Conservation (phyloP, 2,113 vertebrate genomes). For the Marmota flaviventris region DNA sequence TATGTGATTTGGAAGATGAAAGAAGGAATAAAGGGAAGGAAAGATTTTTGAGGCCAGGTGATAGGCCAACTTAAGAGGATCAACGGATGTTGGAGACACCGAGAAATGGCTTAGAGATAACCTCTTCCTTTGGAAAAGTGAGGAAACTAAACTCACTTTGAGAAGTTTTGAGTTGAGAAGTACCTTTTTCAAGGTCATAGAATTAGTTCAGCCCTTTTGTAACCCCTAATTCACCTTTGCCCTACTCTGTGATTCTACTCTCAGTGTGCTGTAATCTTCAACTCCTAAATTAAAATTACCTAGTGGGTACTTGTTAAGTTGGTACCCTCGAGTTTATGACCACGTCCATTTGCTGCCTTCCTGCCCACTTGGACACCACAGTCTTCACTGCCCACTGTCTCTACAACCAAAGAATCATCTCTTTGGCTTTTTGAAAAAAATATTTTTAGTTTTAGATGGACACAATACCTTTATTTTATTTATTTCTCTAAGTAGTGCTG, state of each 20-base stretch:
- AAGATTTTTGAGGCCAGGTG: background rate
- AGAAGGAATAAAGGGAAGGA: background rate
- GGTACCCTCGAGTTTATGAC: background rate
- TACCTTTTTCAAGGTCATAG: background rate
- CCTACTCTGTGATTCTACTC: background rate
- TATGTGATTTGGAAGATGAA: background rate
- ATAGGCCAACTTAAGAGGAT: background rate
- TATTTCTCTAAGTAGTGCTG: too few relatives aligned
- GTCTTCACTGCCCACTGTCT: background rate
- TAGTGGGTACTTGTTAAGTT: background rate
- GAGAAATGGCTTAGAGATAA: background rate
- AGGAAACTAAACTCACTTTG: background rate
- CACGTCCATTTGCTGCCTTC: background rate
- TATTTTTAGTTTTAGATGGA: too few relatives aligned
- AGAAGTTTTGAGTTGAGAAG: background rate
- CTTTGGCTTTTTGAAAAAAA: too few relatives aligned
- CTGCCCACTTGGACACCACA: background rate
- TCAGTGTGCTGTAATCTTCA: background rate
- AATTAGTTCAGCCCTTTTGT: background rate
- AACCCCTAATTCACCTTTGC: background rate
- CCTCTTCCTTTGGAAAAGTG: background rate
- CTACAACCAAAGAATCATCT: background rate
- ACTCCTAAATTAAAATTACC: background rate
- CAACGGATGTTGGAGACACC: background rate
- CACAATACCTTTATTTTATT: too few relatives aligned